Evolutionary conservation across 2,888 invertebrate genomes (phyloP).

Genomic region (Hermaeophaga mercurialis): DNA sequence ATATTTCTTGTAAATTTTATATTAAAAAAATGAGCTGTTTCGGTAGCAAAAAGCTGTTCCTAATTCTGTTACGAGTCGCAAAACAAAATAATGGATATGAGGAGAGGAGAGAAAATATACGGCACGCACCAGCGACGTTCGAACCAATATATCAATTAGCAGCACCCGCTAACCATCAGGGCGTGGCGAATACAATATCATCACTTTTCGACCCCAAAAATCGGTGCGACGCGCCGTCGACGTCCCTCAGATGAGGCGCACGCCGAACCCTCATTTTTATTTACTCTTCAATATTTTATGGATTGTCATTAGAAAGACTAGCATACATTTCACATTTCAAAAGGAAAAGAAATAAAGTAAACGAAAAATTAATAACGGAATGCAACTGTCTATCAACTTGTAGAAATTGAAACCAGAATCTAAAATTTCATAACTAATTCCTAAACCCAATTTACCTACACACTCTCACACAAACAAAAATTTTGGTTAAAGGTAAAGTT

Average conservation of each 20-base stretch:
- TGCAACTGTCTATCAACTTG: too few species aligned
- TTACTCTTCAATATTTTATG: slow-evolving; percentile 1
- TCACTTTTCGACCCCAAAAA: slow-evolving; percentile 29
- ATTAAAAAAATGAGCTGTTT: not conserved
- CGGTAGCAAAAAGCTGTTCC: slow-evolving; percentile 9
- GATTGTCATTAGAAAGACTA: too few species aligned
- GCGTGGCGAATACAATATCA: slow-evolving; percentile 51
- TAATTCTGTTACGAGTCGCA: slow-evolving; percentile 40
- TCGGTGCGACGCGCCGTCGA: slow-evolving; percentile 6
- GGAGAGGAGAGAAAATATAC: slow-evolving; percentile 31
- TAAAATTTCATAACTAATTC: too few species aligned
- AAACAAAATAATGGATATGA: slow-evolving; percentile 34
- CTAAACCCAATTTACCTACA: too few species aligned
- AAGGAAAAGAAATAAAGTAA: too few species aligned
- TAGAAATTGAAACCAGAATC: too few species aligned
- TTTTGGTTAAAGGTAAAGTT: too few species aligned
- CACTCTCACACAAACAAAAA: too few species aligned
- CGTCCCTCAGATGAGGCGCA: not conserved
- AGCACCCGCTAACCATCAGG: slow-evolving; percentile 54
- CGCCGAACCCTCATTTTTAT: not conserved
- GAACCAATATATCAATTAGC: slow-evolving; percentile 57
- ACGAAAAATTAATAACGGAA: too few species aligned
- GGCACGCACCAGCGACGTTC: slow-evolving; percentile 43
- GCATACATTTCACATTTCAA: too few species aligned
- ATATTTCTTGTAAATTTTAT: too few species aligned